Base-by-base conservation (phyloP, 2,888 invertebrate genomes). In the Cylloceria caligata region DNA sequence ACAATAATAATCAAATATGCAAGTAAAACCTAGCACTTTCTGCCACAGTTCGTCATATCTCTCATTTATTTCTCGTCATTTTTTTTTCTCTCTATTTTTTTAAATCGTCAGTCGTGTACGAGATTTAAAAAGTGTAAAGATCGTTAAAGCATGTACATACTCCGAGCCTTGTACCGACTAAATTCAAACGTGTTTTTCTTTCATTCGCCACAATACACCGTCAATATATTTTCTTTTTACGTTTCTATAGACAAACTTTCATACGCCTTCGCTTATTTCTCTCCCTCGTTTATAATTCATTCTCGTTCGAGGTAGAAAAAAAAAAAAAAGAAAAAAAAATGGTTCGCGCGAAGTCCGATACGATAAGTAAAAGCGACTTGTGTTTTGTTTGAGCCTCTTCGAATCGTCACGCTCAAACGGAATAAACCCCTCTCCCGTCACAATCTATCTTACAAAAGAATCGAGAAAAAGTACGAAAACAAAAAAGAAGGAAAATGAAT, bases 81-180 rank as follows among this genome's bases (percentile, higher is more conserved):
- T 27, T 16, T 86, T 81, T 47, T 52, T 68, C 69, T 79, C 67
- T 77, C 49, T 82, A 76, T 45, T 75, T 65, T 74, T 64, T 42
- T 76, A 77, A 45, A 65, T 45, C 47, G 74, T 80, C 79, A 76
- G 64, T 81, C 83, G 85, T 75, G 83, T 87, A 87, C 87, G 87
- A 87, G 87, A 86, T 55, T 78, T 88, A 85, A 88, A 86, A 88
- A 83, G 85, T 86, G 74, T 75, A 87, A 87, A 86, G 86, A 60
- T 60, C 79, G 80, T 85, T 87, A 87, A 87, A 87, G 87, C 86
- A 85, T 87, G 84, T 88, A 87, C 88, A 86, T 80, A 83, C 74
- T 84, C 76, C 83, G 82, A 78, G 57, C 47, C 62, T 52, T 39
- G 64, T 72, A 76, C 52, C 62, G 79, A 69, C 77, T 79, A 73